Percentiles rank a stretch among this genome's conserved stretches.
These are phyloP conservation scores for Spodoptera frugiperda DNA, from an alignment of 1,140 invertebrate genomes.

Conservation along the genomic window DNA sequence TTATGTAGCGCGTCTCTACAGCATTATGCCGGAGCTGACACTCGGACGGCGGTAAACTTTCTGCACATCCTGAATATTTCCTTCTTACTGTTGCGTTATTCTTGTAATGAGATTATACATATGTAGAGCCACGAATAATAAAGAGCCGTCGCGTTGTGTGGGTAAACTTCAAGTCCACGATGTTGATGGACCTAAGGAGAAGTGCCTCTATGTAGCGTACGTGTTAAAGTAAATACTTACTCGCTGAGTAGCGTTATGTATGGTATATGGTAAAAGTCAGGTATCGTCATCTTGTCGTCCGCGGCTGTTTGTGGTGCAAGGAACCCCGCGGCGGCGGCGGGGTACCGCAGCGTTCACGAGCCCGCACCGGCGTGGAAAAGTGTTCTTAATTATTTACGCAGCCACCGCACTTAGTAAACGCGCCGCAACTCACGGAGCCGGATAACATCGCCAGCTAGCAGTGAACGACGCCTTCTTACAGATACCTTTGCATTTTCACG, in stretches of 20 bases:
- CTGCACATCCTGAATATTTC: background rate
- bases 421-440: slow-evolving; percentile 51
- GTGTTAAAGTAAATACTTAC: background rate
- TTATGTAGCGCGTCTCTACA: background rate
- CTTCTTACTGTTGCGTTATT: background rate
- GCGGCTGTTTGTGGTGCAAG: slow-evolving; percentile 20
- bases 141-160: too few species aligned
- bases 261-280: background rate
- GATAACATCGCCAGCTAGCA: slow-evolving; percentile 39
- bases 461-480: slow-evolving; percentile 9
- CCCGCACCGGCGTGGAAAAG: slow-evolving; percentile 62
- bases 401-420: slow-evolving; percentile 63
- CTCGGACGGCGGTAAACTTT: slow-evolving; percentile 1
- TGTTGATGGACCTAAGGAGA: too few species aligned
- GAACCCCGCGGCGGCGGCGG: background rate
- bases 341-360: slow-evolving; percentile 3
- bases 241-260: background rate
- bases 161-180: too few species aligned
- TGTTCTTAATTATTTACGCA: slow-evolving; percentile 79
- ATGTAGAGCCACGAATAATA: background rate
- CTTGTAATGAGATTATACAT: background rate
- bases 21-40: background rate
- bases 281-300: background rate
- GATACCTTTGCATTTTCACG: slow-evolving; percentile 46
- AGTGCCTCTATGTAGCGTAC: too few species aligned